Evolutionary conservation across 2,797 vertebrate species (phyloP).

Genomic region (Limosa lapponica): DNA sequence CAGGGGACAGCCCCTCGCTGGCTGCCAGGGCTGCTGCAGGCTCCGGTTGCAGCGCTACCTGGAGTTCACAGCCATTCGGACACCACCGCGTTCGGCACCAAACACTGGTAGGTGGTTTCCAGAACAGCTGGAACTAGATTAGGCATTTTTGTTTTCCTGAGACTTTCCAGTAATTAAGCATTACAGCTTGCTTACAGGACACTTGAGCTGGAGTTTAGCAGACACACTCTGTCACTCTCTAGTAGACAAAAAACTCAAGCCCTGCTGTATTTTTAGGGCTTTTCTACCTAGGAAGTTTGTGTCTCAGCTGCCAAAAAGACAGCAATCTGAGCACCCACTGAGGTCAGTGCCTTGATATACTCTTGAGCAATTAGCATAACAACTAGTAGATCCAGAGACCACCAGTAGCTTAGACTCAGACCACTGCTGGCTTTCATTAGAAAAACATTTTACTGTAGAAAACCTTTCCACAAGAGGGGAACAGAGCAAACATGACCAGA

Average conservation of each 20-base stretch:
- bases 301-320: conserved; percentile 52
- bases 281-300: conserved; percentile 60
- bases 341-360: conserved; percentile 65
- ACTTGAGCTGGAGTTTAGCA: conserved; percentile 5
- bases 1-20: not conserved
- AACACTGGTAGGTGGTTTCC: not conserved
- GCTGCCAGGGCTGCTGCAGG: not conserved
- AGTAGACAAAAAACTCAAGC: conserved; percentile 41
- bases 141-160: not conserved
- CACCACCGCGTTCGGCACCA: accelerated
- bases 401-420: not conserved
- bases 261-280: conserved; percentile 54
- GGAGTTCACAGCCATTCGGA: not conserved
- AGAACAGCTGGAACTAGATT: not conserved
- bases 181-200: not conserved
- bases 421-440: not conserved
- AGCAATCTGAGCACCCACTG: conserved; percentile 45
- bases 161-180: not conserved
- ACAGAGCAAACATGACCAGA: not conserved
- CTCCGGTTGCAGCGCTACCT: not conserved
- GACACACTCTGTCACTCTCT: not conserved
- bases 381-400: not conserved
- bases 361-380: conserved; percentile 35
- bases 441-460: not conserved
- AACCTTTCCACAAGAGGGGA: not conserved